Evolutionary conservation across 2,888 invertebrate genomes (phyloP).

Genomic region (Patella caerulea): DNA sequence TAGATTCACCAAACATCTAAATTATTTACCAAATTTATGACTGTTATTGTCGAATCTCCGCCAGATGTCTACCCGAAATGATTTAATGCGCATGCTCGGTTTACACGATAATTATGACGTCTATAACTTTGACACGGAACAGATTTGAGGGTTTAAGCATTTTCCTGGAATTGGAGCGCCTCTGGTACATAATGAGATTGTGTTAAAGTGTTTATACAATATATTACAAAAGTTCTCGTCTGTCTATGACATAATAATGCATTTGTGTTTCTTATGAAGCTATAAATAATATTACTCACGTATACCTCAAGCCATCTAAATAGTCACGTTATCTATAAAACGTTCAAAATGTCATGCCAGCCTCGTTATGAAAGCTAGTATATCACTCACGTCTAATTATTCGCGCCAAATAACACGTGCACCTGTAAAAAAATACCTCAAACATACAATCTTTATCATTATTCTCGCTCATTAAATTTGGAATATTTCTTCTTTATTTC

Average conservation of each 20-base stretch:
- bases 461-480: too few relatives aligned
- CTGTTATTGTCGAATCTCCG: background rate
- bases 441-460: too few relatives aligned
- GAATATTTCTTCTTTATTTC: too few relatives aligned
- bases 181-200: too few relatives aligned
- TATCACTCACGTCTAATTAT: slow-evolving; percentile 1
- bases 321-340: background rate
- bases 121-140: background rate
- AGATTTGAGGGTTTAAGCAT: background rate
- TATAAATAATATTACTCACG: too few relatives aligned
- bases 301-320: too few relatives aligned
- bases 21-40: slow-evolving; percentile 10
- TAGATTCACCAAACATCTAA: background rate
- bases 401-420: slow-evolving; percentile 6
- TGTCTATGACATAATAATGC: too few relatives aligned
- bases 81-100: background rate
- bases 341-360: slow-evolving; percentile 7
- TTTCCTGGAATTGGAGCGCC: too few relatives aligned
- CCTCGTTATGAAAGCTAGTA: background rate
- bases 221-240: too few relatives aligned
- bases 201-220: too few relatives aligned
- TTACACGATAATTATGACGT: slow-evolving; percentile 6
- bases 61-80: background rate
- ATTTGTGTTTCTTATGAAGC: too few relatives aligned
- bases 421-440: background rate